Percentiles rank a stretch among this genome's conserved stretches.
These are phyloP conservation scores for Panthera uncia DNA, from an alignment of 2,113 vertebrate species.

Conservation along the genomic window DNA sequence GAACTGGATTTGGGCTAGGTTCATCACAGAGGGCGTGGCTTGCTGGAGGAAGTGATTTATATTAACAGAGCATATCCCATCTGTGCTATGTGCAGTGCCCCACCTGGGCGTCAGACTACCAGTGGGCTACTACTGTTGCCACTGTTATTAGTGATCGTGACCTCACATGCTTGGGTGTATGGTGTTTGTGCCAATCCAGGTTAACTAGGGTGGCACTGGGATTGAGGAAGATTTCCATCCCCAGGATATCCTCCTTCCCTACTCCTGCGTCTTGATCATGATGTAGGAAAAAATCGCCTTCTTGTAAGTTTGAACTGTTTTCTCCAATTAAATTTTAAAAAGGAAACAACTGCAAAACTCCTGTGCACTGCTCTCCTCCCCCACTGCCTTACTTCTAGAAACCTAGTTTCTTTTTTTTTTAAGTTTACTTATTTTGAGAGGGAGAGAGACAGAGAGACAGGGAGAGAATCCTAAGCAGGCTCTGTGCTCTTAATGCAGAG, in stretches of 20 bases:
- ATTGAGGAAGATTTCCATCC: background rate
- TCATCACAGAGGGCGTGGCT: background rate
- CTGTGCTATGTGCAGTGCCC: background rate
- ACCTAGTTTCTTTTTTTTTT: conserved; percentile 39
- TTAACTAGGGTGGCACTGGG: background rate
- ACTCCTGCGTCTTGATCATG: background rate
- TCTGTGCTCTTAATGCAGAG: no score
- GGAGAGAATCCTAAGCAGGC: no score
- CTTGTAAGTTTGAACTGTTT: background rate
- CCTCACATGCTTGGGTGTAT: background rate
- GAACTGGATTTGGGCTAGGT: background rate
- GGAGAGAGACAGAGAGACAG: no score
- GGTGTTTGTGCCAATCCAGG: background rate
- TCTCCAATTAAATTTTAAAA: background rate
- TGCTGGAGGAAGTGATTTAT: background rate
- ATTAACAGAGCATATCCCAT: background rate
- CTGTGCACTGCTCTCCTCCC: background rate
- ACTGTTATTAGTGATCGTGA: background rate
- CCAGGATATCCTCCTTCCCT: background rate
- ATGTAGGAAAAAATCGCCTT: background rate
- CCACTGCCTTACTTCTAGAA: background rate
- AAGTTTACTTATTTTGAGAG: no score
- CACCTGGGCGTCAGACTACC: background rate
- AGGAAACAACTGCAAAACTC: background rate
- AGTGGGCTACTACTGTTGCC: no score